phyloP scores from a whole-genome alignment of 1,140 invertebrate genomes.

The Leguminivora glycinivorella region DNA sequence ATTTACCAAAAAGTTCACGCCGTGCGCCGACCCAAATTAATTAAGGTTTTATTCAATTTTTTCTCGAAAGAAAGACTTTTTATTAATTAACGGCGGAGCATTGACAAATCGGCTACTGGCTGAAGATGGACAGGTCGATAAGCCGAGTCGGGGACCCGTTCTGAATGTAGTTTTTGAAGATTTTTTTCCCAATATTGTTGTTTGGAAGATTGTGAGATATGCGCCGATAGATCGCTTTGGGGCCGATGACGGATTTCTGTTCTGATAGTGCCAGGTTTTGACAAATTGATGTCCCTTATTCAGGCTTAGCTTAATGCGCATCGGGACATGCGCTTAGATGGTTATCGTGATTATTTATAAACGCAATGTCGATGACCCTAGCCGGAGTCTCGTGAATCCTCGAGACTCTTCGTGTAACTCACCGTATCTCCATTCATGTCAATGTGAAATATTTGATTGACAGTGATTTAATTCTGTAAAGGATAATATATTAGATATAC shows the following conservation, averaged over 20 bases:
- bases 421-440: not conserved
- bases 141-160: slow-evolving; percentile 36
- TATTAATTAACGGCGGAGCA: slow-evolving; percentile 73
- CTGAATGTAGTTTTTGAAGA: slow-evolving; percentile 47
- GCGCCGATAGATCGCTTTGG: slow-evolving; percentile 56
- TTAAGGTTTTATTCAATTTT: slow-evolving; percentile 67
- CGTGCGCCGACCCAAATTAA: slow-evolving; percentile 57
- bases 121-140: slow-evolving; percentile 64
- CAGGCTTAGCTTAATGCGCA: slow-evolving; percentile 60
- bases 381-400: not conserved
- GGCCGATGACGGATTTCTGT: slow-evolving; percentile 68
- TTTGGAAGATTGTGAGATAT: slow-evolving; percentile 60
- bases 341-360: slow-evolving; percentile 48
- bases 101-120: slow-evolving; percentile 73
- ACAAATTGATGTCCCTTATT: slow-evolving; percentile 67
- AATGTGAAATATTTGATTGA: not conserved
- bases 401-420: not conserved
- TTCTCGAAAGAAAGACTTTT: slow-evolving; percentile 51
- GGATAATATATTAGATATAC: not conserved
- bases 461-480: not conserved
- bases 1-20: slow-evolving; percentile 63
- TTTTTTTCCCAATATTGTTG: slow-evolving; percentile 50
- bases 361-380: slow-evolving; percentile 35
- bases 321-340: slow-evolving; percentile 53
- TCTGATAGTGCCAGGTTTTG: slow-evolving; percentile 68